A percentile compares a stretch with the other conserved stretches of the same genome.
Evolutionary conservation across 2,113 vertebrate genomes (phyloP).

Genomic region (Hippoglossus stenolepis): DNA sequence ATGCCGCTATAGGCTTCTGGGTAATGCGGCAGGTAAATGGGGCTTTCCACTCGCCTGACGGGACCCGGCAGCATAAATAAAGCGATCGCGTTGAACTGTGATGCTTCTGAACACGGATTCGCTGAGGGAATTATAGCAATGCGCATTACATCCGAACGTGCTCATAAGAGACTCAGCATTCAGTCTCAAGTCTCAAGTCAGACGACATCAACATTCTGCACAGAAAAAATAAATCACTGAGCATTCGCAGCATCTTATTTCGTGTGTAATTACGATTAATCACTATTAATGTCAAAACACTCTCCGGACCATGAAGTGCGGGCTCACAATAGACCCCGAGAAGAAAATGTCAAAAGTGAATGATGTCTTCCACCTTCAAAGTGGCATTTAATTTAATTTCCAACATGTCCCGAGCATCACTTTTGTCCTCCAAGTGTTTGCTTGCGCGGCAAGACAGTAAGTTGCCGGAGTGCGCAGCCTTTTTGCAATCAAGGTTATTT

Average conservation of each 20-base stretch:
- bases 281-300: slow-evolving; percentile 38
- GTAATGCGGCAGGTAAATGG: slow-evolving; percentile 73
- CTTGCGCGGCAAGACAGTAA: slow-evolving; percentile 31
- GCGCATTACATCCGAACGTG: slow-evolving; percentile 49
- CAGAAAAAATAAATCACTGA: slow-evolving; percentile 29
- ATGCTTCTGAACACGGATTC: slow-evolving; percentile 41
- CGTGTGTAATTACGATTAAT: slow-evolving; percentile 34
- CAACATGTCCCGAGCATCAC: slow-evolving; percentile 37
- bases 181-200: slow-evolving; percentile 38
- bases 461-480: slow-evolving; percentile 47
- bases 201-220: slow-evolving; percentile 10
- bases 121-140: slow-evolving; percentile 47
- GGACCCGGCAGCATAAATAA: slow-evolving; percentile 61
- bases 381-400: slow-evolving; percentile 30
- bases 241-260: slow-evolving; percentile 14
- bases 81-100: slow-evolving; percentile 48
- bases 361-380: slow-evolving; percentile 32
- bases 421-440: slow-evolving; percentile 52
- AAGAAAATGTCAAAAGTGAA: slow-evolving; percentile 12
- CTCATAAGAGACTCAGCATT: slow-evolving; percentile 42
- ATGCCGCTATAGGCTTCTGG: slow-evolving; percentile 16
- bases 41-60: slow-evolving; percentile 59
- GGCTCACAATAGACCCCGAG: slow-evolving; percentile 8
- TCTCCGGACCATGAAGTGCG: background rate
- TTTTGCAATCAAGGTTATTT: slow-evolving; percentile 77